These are phyloP conservation scores for Luscinia luscinia DNA, from an alignment of 2,797 vertebrate species.

Conservation along the genomic window DNA sequence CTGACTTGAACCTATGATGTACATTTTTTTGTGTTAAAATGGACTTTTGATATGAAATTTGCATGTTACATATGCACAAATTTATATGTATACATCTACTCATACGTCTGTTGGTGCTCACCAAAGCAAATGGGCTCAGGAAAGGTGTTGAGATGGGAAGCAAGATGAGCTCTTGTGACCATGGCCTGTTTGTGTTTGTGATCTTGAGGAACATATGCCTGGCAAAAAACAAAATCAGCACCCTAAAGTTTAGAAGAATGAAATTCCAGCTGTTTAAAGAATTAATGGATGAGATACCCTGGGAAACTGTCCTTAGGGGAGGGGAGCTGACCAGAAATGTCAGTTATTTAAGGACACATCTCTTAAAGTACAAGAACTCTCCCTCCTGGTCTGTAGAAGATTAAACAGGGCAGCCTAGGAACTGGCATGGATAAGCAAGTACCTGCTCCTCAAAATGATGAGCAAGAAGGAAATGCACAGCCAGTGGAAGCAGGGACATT, in stretches of 20 bases:
- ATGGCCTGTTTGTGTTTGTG: background rate
- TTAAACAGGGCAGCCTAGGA: background rate
- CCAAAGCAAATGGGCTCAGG: background rate
- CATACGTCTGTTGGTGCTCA: background rate
- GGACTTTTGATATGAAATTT: background rate
- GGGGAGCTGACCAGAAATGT: background rate
- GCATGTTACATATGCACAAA: background rate
- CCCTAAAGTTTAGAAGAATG: background rate
- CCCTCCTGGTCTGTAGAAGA: background rate
- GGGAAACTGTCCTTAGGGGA: background rate
- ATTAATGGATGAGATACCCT: background rate
- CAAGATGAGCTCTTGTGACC: background rate
- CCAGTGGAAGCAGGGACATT: background rate
- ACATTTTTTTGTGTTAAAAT: background rate
- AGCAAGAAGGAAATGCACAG: background rate
- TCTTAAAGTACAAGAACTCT: background rate
- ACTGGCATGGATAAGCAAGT: background rate
- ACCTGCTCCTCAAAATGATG: background rate
- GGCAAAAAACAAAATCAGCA: background rate
- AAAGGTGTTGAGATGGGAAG: background rate
- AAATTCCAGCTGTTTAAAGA: background rate
- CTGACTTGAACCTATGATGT: background rate
- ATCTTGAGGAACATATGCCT: background rate
- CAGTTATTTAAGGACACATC: background rate
- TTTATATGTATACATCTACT: background rate